Evolutionary conservation across 2,797 vertebrate genomes (phyloP).

Genomic region (Pteropus rufus): DNA sequence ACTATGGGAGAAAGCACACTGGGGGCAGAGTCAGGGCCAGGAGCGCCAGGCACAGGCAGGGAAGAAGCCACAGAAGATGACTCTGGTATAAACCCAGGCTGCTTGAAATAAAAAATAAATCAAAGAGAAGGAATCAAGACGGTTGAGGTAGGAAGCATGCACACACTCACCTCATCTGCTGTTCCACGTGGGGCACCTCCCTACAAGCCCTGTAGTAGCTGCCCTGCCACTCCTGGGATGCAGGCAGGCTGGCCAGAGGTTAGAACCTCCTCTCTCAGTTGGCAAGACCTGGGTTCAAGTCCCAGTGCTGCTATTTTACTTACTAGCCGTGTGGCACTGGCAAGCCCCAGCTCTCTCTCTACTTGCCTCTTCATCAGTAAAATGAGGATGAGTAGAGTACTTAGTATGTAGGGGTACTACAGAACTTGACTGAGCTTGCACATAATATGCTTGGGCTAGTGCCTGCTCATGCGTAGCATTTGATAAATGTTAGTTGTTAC

Average conservation of each 20-base stretch:
- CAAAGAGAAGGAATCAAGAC: neutral
- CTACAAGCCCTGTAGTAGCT: neutral
- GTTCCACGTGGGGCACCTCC: neutral
- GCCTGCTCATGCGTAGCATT: neutral
- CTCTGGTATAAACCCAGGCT: neutral
- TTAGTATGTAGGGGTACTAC: neutral
- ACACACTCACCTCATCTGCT: neutral
- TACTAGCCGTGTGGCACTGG: neutral
- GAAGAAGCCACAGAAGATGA: conserved; percentile 17
- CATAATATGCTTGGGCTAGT: neutral
- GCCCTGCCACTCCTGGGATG: neutral
- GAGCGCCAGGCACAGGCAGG: neutral
- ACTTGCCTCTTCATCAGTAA: neutral
- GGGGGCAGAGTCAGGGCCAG: neutral
- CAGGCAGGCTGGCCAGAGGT: neutral
- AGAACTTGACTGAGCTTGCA: neutral
- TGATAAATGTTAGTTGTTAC: neutral
- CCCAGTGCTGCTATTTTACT: neutral
- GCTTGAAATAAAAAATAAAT: neutral
- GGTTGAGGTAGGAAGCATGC: neutral
- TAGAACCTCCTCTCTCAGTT: neutral
- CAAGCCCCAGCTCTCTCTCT: neutral
- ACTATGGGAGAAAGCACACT: neutral
- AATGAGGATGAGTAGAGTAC: neutral
- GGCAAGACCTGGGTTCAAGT: neutral